Evolutionary conservation across 2,113 vertebrate species (phyloP).

Genomic region (Microtus richardsoni): DNA sequence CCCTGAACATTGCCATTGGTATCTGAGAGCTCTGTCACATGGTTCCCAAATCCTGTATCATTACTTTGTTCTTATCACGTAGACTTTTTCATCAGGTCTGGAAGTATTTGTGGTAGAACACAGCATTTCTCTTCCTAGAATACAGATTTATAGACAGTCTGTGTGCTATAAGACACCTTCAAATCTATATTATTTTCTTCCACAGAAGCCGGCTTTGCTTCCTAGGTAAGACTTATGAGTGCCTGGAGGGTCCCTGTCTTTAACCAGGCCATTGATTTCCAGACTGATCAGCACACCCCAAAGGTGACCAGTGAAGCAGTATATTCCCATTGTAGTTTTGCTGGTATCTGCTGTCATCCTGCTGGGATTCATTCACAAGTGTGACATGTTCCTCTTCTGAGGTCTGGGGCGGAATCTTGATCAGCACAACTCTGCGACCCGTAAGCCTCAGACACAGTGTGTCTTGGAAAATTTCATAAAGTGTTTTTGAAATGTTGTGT

Average conservation of each 20-base stretch:
- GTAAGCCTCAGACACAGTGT: not conserved
- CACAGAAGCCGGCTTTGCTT: slow-evolving; percentile 19
- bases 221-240: slow-evolving; percentile 38
- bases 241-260: slow-evolving; percentile 21
- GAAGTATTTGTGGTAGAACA: slow-evolving; percentile 16
- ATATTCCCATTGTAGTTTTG: not conserved
- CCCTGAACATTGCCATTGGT: not conserved
- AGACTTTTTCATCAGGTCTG: not conserved
- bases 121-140: not conserved
- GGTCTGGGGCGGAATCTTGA: slow-evolving; percentile 8
- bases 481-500: not conserved
- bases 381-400: not conserved
- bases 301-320: not conserved
- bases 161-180: slow-evolving; percentile 32
- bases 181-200: not conserved
- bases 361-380: slow-evolving; percentile 46
- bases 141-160: not conserved
- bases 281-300: slow-evolving; percentile 56
- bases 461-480: slow-evolving; percentile 32
- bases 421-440: slow-evolving; percentile 17
- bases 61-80: not conserved
- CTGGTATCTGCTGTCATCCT: slow-evolving; percentile 40
- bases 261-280: slow-evolving; percentile 45
- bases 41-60: not conserved
- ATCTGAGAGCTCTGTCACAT: not conserved